Percentiles rank a stretch among this genome's conserved stretches.
These are phyloP conservation scores for Euborellia annulipes DNA, from an alignment of 1,140 invertebrate species.

Conservation along the genomic window DNA sequence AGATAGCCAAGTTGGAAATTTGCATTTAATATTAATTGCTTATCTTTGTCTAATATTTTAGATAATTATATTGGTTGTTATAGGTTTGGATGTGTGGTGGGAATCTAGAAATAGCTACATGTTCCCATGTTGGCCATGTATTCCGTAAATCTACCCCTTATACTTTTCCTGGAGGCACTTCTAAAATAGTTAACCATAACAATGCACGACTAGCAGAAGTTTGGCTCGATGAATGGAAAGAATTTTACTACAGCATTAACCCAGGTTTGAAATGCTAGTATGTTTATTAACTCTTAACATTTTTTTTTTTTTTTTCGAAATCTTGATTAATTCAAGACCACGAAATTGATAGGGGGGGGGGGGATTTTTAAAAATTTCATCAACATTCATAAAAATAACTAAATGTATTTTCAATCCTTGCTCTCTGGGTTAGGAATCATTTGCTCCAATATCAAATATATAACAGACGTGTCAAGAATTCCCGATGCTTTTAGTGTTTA, in stretches of 20 bases:
- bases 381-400: too few relatives aligned
- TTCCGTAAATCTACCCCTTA: constrained; percentile 99
- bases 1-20: too few relatives aligned
- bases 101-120: constrained; percentile 75
- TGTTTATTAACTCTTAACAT: not conserved
- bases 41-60: too few relatives aligned
- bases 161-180: constrained; percentile 95
- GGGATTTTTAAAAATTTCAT: too few relatives aligned
- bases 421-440: too few relatives aligned
- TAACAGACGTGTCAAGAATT: too few relatives aligned
- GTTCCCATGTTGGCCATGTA: constrained; percentile 88
- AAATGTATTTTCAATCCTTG: too few relatives aligned
- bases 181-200: constrained; percentile 96
- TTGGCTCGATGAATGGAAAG: constrained; percentile 96
- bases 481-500: too few relatives aligned
- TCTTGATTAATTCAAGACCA: not conserved
- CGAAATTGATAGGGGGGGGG: too few relatives aligned
- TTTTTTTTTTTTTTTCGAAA: not conserved
- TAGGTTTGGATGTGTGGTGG: constrained; percentile 98
- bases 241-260: constrained; percentile 97
- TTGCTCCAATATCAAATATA: too few relatives aligned
- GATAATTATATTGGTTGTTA: constrained; percentile 29
- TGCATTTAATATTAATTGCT: too few relatives aligned
- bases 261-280: constrained; percentile 47
- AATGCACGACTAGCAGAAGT: constrained; percentile 91